Base-by-base conservation (phyloP, 2,797 vertebrate species). In the Mus caroli region DNA sequence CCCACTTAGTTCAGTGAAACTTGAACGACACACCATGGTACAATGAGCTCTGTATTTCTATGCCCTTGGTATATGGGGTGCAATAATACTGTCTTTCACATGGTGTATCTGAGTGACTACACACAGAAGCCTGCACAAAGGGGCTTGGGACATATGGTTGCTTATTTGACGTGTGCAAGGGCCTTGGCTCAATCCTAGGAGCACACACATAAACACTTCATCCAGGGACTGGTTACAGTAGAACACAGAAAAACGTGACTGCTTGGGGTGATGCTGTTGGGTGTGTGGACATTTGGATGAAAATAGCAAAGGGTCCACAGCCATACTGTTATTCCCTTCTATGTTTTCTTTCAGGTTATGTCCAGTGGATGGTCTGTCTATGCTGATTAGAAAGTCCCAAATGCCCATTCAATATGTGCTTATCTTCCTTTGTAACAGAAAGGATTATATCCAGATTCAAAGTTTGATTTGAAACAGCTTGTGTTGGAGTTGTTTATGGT, bases 151-250 rank as follows among this genome's bases (percentile, higher is more conserved):
- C 4, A 54, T 24, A 26, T 1, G 26, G 64, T 13, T 54, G 84
- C 34, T 86, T 71, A 37, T 22, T 52, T 17, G 46, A n/a, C 20
- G 3, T 37, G 40, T 64, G 60, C 26, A 64, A 84, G 60, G 58
- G 26, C 58, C 26, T 64, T 64, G 60, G 60, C 34, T 64, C 17
- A 67, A n/a, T 85, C 17, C 11, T 31, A 31, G 50, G 62, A 52
- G 20, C 26, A 67, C 60, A 64, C 28, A 84, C 22, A 69, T 24
- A 24, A 52, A 64, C 13, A n/a, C 50, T 54, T 13, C 8, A 11
- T 19, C 28, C 31, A 4, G 28, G 75, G 37, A 34, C 22, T 40
- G 22, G 0, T n/a, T 6, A 0, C 1, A 6, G 26, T 13, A 54
- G 46, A 34, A 71, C n/a, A 62, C 50, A 54, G 88, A 71, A 64